These are phyloP conservation scores for Arctocebus calabarensis DNA, from an alignment of 2,797 vertebrate species.

Conservation along the genomic window DNA sequence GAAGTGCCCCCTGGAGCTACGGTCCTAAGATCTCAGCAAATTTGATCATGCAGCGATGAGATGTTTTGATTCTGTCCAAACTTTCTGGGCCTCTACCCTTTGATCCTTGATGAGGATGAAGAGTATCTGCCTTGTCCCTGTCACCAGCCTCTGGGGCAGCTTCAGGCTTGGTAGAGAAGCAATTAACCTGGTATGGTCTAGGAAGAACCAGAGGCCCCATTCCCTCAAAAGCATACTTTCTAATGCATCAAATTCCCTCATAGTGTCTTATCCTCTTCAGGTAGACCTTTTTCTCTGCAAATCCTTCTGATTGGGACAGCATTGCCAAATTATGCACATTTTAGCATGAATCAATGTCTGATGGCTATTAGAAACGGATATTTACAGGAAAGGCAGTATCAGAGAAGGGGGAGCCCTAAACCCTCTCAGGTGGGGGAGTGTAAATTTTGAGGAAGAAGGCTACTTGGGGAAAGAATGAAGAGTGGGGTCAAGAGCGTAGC, in stretches of 20 bases:
- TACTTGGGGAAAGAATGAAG: not conserved
- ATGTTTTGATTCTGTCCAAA: not conserved
- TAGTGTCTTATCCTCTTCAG: not conserved
- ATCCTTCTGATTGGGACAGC: not conserved
- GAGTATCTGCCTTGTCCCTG: not conserved
- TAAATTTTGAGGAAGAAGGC: not conserved
- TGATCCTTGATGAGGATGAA: not conserved
- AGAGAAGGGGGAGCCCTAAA: not conserved
- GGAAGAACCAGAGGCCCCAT: not conserved
- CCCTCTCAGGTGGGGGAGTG: not conserved
- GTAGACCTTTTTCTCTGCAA: not conserved
- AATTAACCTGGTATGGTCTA: not conserved
- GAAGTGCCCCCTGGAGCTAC: not conserved
- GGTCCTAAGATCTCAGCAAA: not conserved
- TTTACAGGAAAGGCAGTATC: not conserved
- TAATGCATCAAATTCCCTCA: not conserved
- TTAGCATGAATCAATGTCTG: constrained; percentile 5
- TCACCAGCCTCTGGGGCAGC: not conserved
- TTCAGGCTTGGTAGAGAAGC: not conserved
- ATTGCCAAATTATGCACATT: not conserved
- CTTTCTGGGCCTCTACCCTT: not conserved
- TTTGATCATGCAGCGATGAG: not conserved
- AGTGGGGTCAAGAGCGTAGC: not conserved
- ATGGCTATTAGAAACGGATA: not conserved
- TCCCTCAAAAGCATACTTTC: not conserved